Evolutionary conservation across 1,140 invertebrate genomes (phyloP), one percentile per base, ranked within the genome.

Genomic region (Hylaeus anthracinus): DNA sequence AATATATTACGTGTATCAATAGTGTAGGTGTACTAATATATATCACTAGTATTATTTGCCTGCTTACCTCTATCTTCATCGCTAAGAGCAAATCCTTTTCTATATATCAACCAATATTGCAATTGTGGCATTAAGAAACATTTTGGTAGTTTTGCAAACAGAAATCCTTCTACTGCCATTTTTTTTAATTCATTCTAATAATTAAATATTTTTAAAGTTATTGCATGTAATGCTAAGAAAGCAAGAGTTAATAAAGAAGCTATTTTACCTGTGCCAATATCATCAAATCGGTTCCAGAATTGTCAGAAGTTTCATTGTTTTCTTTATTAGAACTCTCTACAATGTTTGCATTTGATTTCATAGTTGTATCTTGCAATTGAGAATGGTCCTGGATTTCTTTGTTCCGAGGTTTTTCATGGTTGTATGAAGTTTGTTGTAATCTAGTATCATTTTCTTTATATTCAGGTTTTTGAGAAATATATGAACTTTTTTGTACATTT

Each of bases 141-240:
- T 48, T 84, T 79, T 3, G 92, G 92, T 56, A 93, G 76, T 71
- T 90, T 91, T 8, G 92, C 89, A 45, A 92, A 91, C 51, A 89
- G n/a, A 66, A 85, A 92, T 45, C 88, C 90, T 85, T 93, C 87
- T 9, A 77, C 14, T 6, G 88, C 83, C 90, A 93, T 90, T 81
- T 90, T 88, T 12, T 84, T 53, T 15, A 93, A 78, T 70, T 91
- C 89, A 3, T 64, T 65, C 92, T 93, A 43, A 56, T 15, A 41
- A 26, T 43, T 74, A 14, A n/a, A n/a, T 37, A 45, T 51, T 71
- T 66, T n/a, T 55, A 1, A 63, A 8, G 15, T 60, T 43, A 39
- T 45, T 69, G 51, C 26, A 71, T 72, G 3, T 61, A 9, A 1
- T 41, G 2, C 10, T 6, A 60, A 80, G 51, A 26, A 66, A 66